Conservation (phyloP, 2,113 vertebrate genomes). For the Petaurus breviceps region DNA sequence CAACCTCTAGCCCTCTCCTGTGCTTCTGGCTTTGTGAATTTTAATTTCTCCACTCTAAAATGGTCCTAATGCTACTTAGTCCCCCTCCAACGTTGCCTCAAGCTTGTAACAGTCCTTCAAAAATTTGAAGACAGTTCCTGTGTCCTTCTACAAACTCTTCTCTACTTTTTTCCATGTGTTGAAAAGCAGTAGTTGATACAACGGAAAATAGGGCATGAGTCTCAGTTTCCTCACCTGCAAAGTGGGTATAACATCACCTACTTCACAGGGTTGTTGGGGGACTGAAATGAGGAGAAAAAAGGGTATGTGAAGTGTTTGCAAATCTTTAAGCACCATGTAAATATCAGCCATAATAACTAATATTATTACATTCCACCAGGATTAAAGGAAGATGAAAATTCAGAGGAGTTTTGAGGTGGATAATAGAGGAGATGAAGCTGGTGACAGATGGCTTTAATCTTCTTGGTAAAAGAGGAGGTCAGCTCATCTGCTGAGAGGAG, state of each 20-base stretch:
- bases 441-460: not conserved
- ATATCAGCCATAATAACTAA: slow-evolving; percentile 26
- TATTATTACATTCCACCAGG: not conserved
- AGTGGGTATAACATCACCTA: slow-evolving; percentile 18
- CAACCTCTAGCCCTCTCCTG: slow-evolving; percentile 21
- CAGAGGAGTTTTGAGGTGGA: not conserved
- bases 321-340: slow-evolving; percentile 8
- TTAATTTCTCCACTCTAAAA: slow-evolving; percentile 39
- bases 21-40: slow-evolving; percentile 25
- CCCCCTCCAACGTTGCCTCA: slow-evolving; percentile 14
- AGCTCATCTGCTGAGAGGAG: not conserved
- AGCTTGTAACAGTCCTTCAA: not conserved
- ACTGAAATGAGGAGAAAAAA: slow-evolving; percentile 15
- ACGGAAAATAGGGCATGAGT: not conserved
- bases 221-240: slow-evolving; percentile 26
- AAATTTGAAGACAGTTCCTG: not conserved
- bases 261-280: slow-evolving; percentile 18
- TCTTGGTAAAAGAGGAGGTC: not conserved
- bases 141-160: not conserved
- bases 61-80: slow-evolving; percentile 39
- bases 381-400: not conserved
- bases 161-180: slow-evolving; percentile 16
- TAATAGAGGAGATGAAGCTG: not conserved
- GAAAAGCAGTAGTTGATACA: slow-evolving; percentile 27
- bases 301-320: not conserved